Conservation (phyloP, 2,113 vertebrate species). For the Halcyon senegalensis region DNA sequence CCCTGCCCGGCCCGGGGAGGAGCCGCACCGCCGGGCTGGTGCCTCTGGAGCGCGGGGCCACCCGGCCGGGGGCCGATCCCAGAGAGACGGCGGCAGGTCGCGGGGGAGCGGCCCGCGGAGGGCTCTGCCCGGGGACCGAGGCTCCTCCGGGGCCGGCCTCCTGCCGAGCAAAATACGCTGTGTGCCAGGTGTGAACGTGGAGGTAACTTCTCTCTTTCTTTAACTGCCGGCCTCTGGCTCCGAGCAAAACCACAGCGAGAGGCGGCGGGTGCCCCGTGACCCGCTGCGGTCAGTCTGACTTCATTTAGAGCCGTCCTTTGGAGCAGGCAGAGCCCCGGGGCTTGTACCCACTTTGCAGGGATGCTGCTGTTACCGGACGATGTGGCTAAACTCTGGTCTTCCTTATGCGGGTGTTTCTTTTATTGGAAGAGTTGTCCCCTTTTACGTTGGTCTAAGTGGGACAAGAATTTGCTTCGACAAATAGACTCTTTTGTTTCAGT, state of each 20-base stretch:
- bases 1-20: too few species aligned
- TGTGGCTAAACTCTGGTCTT: neutral
- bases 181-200: neutral
- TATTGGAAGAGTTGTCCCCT: rapidly evolving
- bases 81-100: neutral
- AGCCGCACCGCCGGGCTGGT: too few species aligned
- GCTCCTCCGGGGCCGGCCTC: neutral
- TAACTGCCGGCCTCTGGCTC: neutral
- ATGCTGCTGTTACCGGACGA: rapidly evolving
- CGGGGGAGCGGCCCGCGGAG: too few species aligned
- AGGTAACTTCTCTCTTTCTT: too few species aligned
- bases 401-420: neutral
- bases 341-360: rapidly evolving
- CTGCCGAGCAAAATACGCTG: rapidly evolving
- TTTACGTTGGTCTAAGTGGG: rapidly evolving
- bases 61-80: too few species aligned
- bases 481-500: neutral
- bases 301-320: neutral
- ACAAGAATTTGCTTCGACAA: neutral
- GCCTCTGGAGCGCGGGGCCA: too few species aligned
- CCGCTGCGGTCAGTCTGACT: rapidly evolving
- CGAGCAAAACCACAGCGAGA: rapidly evolving
- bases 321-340: rapidly evolving
- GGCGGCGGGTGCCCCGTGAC: rapidly evolving
- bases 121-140: too few species aligned